A percentile compares a stretch with the other conserved stretches of the same genome.
Conservation (phyloP, 1,140 invertebrate genomes). For the Drosophila lowei region DNA sequence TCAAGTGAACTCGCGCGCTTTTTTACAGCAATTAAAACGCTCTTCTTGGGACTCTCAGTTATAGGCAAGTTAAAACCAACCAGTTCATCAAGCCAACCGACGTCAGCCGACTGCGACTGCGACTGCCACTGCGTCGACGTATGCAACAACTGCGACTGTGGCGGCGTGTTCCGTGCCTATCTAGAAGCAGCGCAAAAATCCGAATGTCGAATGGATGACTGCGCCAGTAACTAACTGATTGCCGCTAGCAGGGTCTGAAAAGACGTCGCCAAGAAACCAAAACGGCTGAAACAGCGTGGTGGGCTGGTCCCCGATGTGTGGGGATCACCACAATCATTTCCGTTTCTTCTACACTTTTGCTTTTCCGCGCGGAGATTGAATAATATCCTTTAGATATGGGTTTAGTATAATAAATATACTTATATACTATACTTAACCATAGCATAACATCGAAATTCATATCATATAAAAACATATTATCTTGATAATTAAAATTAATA, state of each 20-base stretch:
- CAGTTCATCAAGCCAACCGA: slow-evolving; percentile 34
- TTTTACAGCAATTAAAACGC: slow-evolving; percentile 74
- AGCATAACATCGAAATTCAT: too few species aligned
- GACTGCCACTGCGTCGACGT: slow-evolving; percentile 16
- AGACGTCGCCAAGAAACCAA: too few species aligned
- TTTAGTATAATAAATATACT: too few species aligned
- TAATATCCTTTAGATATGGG: too few species aligned
- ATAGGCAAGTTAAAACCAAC: slow-evolving; percentile 71
- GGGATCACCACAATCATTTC: too few species aligned
- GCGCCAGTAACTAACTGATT: slow-evolving; percentile 9
- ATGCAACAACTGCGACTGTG: slow-evolving; percentile 11
- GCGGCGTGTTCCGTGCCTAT: slow-evolving; percentile 37
- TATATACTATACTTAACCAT: too few species aligned
- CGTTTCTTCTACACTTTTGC: too few species aligned
- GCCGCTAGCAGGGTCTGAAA: slow-evolving; percentile 13
- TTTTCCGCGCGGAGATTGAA: too few species aligned
- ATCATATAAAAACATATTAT: too few species aligned
- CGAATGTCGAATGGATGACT: slow-evolving; percentile 16
- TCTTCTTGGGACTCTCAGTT: slow-evolving; percentile 61
- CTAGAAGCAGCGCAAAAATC: slow-evolving; percentile 44
- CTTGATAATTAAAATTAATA: too few species aligned
- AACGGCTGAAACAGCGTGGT: too few species aligned
- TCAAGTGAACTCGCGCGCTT: slow-evolving; percentile 69
- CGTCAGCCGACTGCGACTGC: slow-evolving; percentile 41
- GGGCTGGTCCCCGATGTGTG: too few species aligned